These are phyloP conservation scores for Ctenochaetus hawaiiensis DNA, from an alignment of 2,797 vertebrate genomes.

Conservation along the genomic window DNA sequence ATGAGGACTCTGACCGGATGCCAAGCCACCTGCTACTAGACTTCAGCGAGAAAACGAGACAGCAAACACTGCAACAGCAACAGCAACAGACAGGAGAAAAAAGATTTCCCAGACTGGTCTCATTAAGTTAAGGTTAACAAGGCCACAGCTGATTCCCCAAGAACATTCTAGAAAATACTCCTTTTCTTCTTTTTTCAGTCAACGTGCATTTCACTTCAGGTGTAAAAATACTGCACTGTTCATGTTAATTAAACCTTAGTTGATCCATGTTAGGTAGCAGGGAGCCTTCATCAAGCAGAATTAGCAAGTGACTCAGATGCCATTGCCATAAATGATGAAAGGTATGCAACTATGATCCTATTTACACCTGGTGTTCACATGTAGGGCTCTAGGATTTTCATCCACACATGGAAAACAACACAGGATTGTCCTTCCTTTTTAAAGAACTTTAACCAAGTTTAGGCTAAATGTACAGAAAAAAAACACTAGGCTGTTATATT, in stretches of 20 bases:
- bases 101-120: conserved; percentile 9
- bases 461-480: too few species aligned
- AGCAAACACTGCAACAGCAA: background rate
- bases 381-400: too few species aligned
- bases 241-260: conserved; percentile 21
- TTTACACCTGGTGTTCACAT: background rate
- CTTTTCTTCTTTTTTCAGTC: background rate
- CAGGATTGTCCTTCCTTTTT: too few species aligned
- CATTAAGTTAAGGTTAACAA: conserved; percentile 17
- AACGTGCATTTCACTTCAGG: background rate
- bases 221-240: conserved; percentile 3
- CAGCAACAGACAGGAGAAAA: conserved; percentile 28
- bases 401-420: too few species aligned
- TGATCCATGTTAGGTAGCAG: background rate
- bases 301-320: conserved; percentile 42
- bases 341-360: background rate
- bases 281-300: conserved; percentile 33
- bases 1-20: conserved; percentile 68
- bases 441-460: too few species aligned
- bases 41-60: conserved; percentile 29
- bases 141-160: conserved; percentile 10
- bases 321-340: conserved; percentile 22
- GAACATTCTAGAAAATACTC: background rate
- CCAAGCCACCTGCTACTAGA: conserved; percentile 67
- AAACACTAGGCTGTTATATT: too few species aligned